Evolutionary conservation across 2,113 vertebrate species (phyloP).

Genomic region (Geococcyx californianus): DNA sequence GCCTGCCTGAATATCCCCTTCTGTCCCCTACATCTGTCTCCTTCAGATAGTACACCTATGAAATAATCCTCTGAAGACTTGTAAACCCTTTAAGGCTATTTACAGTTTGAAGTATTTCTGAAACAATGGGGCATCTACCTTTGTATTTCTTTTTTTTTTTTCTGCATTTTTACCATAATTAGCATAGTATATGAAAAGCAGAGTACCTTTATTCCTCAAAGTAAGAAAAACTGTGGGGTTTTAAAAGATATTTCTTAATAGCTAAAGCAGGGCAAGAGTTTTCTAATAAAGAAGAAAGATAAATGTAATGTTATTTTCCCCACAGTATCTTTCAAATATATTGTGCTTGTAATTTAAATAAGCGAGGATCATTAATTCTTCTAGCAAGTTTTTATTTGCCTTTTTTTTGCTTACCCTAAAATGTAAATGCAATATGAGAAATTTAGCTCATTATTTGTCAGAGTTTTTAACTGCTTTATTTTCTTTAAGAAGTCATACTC

Average conservation of each 20-base stretch:
- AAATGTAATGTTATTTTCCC: background rate
- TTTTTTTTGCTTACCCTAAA: conserved; percentile 58
- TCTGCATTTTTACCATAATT: background rate
- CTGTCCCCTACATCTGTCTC: background rate
- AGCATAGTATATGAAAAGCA: background rate
- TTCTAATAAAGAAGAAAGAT: conserved; percentile 35
- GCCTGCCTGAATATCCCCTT: background rate
- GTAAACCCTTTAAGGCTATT: background rate
- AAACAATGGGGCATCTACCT: background rate
- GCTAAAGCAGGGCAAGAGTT: conserved; percentile 27
- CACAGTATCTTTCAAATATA: conserved; percentile 38
- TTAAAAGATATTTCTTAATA: conserved; percentile 1
- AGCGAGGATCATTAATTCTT: conserved; percentile 65
- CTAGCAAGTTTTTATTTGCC: conserved; percentile 55
- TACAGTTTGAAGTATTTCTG: background rate
- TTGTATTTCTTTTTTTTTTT: background rate
- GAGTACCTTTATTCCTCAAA: background rate
- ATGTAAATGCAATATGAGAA: conserved; percentile 54
- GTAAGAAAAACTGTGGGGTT: background rate
- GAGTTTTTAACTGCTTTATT: conserved; percentile 42
- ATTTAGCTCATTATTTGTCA: conserved; percentile 52
- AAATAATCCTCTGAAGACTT: background rate
- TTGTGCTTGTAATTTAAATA: conserved; percentile 61
- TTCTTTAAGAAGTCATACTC: conserved; percentile 7
- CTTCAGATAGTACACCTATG: background rate